These are phyloP conservation scores for Chaenodraco wilsoni DNA, from an alignment of 2,797 vertebrate genomes.

Conservation along the genomic window DNA sequence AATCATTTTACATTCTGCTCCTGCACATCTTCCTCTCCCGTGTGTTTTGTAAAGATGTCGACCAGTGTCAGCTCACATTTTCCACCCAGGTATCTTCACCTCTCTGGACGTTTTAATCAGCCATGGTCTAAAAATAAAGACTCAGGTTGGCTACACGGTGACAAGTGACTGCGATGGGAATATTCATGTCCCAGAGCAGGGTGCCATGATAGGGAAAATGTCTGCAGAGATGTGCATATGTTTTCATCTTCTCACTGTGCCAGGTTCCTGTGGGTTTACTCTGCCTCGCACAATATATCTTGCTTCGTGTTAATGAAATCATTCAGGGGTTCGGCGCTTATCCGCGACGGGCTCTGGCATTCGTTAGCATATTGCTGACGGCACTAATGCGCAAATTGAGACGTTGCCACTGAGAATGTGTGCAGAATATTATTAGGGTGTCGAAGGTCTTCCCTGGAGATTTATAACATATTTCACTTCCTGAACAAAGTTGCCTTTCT, in stretches of 20 bases:
- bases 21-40: background rate
- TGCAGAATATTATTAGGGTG: constrained; percentile 48
- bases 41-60: constrained; percentile 22
- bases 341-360: constrained; percentile 20
- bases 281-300: constrained; percentile 37
- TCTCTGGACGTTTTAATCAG: constrained; percentile 34
- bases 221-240: constrained; percentile 10
- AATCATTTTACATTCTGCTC: constrained; percentile 41
- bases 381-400: constrained; percentile 51
- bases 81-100: background rate
- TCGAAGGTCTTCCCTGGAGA: constrained; percentile 34
- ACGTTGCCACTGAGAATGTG: constrained; percentile 50
- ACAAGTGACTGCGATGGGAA: constrained; percentile 18
- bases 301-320: constrained; percentile 60
- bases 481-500: constrained; percentile 15
- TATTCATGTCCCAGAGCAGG: background rate
- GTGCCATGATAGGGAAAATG: constrained; percentile 3
- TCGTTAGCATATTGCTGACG: constrained; percentile 50
- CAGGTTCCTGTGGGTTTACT: constrained; percentile 52
- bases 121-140: background rate
- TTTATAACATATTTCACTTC: constrained; percentile 15
- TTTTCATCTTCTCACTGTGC: constrained; percentile 34
- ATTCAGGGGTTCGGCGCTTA: constrained; percentile 51
- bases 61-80: constrained; percentile 23
- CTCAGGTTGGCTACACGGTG: constrained; percentile 6